Conservation (phyloP, 1,140 invertebrate genomes). For the Gonatopus flavifemur region DNA sequence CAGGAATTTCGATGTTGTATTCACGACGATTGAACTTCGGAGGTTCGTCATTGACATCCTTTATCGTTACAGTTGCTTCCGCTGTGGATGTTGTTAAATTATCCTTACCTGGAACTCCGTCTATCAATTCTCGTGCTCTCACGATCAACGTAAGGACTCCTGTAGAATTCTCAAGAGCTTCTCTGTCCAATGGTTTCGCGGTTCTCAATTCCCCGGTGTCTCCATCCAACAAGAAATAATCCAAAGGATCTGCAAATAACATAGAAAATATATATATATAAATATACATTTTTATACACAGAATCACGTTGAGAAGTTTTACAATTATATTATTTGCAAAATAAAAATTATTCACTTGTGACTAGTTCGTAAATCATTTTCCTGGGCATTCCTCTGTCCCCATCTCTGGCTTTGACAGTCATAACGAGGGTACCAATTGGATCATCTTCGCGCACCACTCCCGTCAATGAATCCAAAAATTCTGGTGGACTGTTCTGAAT, state of each 20-base stretch:
- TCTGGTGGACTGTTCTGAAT: conserved; percentile 81
- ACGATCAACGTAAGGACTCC: conserved; percentile 76
- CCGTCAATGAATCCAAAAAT: conserved; percentile 78
- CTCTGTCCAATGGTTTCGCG: conserved; percentile 80
- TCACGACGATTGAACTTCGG: conserved; percentile 81
- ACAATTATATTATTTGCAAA: not conserved
- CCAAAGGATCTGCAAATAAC: conserved; percentile 72
- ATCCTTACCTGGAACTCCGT: conserved; percentile 70
- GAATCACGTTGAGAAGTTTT: not conserved
- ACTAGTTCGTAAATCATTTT: conserved; percentile 77
- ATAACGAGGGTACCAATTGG: conserved; percentile 82
- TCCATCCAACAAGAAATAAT: conserved; percentile 81
- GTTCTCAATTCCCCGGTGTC: conserved; percentile 78
- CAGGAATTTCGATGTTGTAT: conserved; percentile 77
- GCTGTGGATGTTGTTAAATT: conserved; percentile 66
- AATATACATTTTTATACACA: too few relatives aligned
- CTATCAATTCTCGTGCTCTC: conserved; percentile 75
- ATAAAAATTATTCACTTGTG: conserved; percentile 71
- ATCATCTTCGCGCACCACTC: conserved; percentile 80
- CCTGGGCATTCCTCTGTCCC: conserved; percentile 77
- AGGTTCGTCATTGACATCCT: conserved; percentile 92
- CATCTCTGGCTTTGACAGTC: conserved; percentile 77
- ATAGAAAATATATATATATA: not conserved
- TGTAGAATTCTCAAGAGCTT: conserved; percentile 75
- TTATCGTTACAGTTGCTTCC: conserved; percentile 79